Evolutionary conservation across 2,113 vertebrate genomes (phyloP), one percentile per base, ranked within the genome.

Genomic region (Platichthys stellatus): DNA sequence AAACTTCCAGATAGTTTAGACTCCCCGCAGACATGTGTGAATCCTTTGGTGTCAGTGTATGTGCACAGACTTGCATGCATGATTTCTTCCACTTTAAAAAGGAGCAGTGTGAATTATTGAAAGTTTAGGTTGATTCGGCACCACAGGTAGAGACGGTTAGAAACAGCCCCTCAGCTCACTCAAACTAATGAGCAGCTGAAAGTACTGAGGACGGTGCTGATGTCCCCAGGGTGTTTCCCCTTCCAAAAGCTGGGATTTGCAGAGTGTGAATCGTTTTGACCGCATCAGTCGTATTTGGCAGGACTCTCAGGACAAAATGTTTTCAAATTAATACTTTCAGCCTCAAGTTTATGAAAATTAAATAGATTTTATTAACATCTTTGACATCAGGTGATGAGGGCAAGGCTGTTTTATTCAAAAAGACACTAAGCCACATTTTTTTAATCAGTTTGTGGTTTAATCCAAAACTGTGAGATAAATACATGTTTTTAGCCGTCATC

Each of bases 101-200:
- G 40, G 65, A 23, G 63, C 40, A 6, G 20, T 51, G 56, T 87
- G 64, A 89, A 81, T 86, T 85, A 91, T 82, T 87, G 49, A 90
- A 76, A 7, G 31, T 31, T 31, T 31, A 31, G 31, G 31, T 31
- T 31, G 31, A 31, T 31, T 31, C 31, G 31, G 31, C 28, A 28
- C 2, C 24, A 28, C 28, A 6, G 28, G 28, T 28, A 58, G 76
- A 60, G 67, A 63, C n/a, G 21, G 14, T 1, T 20, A 67, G 35
- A 71, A 58, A 56, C 63, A n/a, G 23, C 24, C 63, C 63, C 63
- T 20, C 14, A 12, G 15, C 70, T 74, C 51, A 20, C 35, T 54
- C 38, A 13, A 72, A 68, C 28, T 77, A 67, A 75, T 35, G 24
- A 69, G 62, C 73, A 57, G 4, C 38, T 68, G 51, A 66, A 51